phyloP scores from a whole-genome alignment of 1,140 invertebrate species.

The Heliconius hermathena region DNA sequence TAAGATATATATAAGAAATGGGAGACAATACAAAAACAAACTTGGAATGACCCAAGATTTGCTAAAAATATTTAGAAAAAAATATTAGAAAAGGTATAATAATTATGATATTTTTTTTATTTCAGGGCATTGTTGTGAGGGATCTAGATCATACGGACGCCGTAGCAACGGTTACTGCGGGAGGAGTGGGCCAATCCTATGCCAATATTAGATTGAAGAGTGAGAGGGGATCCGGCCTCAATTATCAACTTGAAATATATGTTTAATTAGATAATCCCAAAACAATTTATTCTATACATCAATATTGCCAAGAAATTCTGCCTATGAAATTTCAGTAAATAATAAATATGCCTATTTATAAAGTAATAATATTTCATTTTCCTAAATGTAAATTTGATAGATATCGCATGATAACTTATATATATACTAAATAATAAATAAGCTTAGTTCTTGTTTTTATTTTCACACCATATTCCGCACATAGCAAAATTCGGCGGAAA shows the following conservation, averaged over 20 bases:
- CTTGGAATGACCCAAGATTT: too few species aligned
- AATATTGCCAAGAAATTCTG: background rate
- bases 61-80: too few species aligned
- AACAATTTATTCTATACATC: background rate
- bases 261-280: constrained; percentile 36
- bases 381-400: too few species aligned
- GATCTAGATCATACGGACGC: constrained; percentile 73
- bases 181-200: constrained; percentile 71
- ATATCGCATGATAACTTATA: too few species aligned
- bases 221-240: constrained; percentile 69
- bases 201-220: constrained; percentile 74
- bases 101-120: constrained; percentile 33
- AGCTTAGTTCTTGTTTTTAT: too few species aligned
- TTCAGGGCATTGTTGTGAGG: constrained; percentile 71
- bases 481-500: too few species aligned
- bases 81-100: too few species aligned
- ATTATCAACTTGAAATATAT: constrained; percentile 77
- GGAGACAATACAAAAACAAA: too few species aligned
- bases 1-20: too few species aligned
- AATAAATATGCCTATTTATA: background rate
- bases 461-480: too few species aligned
- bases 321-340: background rate
- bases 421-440: too few species aligned
- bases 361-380: too few species aligned
- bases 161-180: constrained; percentile 62